Conservation (phyloP, 2,113 vertebrate species). For the Tachuris rubrigastra region DNA sequence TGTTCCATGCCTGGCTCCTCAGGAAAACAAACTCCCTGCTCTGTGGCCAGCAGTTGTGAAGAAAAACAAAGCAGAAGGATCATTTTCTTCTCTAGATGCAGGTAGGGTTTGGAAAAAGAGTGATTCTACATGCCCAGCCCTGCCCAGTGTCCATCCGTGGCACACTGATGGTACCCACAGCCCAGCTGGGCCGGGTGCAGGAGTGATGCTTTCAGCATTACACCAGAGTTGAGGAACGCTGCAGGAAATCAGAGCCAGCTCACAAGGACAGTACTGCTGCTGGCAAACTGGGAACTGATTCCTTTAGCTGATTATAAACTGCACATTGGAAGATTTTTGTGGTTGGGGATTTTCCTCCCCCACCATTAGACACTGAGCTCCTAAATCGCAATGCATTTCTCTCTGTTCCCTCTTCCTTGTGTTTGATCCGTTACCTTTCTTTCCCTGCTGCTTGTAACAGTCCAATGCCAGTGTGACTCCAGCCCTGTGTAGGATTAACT, state of each 20-base stretch:
- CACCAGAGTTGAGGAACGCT: fast-evolving
- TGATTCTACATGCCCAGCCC: background rate
- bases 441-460: background rate
- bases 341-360: background rate
- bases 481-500: background rate
- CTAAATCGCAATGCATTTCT: fast-evolving
- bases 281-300: background rate
- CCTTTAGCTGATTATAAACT: background rate
- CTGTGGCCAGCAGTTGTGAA: background rate
- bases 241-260: background rate
- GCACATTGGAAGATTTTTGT: background rate
- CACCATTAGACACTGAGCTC: background rate
- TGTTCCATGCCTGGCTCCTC: background rate
- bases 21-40: background rate
- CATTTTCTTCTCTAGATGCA: background rate
- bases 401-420: background rate
- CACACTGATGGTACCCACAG: background rate
- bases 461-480: background rate
- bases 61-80: background rate
- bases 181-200: background rate
- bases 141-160: fast-evolving
- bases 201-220: background rate
- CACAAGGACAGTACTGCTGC: background rate
- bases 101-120: background rate
- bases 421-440: background rate